Conservation (phyloP, 2,113 vertebrate genomes). For the Vulpes lagopus region DNA sequence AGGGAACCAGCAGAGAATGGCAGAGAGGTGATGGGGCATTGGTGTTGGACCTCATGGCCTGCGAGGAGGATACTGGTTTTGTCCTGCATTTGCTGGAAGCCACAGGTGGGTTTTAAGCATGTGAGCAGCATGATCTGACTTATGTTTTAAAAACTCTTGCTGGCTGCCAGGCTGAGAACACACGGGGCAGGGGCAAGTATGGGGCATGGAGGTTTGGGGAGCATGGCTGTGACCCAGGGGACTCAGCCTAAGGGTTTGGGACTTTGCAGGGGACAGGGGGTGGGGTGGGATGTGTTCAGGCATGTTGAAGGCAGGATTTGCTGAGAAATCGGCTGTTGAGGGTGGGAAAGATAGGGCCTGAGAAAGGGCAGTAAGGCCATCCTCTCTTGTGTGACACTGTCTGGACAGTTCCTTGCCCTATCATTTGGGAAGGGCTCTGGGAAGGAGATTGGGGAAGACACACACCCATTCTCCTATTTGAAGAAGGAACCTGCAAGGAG, state of each 20-base stretch:
- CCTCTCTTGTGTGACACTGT: background rate
- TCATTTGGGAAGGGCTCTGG: background rate
- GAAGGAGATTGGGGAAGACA: background rate
- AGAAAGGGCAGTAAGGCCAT: fast-evolving
- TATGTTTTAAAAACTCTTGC: background rate
- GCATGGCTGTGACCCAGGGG: background rate
- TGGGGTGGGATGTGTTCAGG: background rate
- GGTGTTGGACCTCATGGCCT: background rate
- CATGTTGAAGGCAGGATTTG: no score
- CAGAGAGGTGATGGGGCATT: background rate
- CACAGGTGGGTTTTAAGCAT: background rate
- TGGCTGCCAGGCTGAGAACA: background rate
- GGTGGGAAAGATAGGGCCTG: background rate
- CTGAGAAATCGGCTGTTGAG: background rate
- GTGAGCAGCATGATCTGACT: background rate
- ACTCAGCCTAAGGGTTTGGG: background rate
- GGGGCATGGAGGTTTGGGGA: background rate
- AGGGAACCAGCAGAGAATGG: background rate
- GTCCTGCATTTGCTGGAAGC: background rate
- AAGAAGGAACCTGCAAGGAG: background rate
- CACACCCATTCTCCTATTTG: background rate
- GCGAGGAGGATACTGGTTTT: background rate
- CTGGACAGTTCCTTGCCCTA: background rate
- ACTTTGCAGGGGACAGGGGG: background rate
- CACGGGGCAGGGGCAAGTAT: background rate